These are phyloP conservation scores for Siphamia tubifer DNA, from an alignment of 2,113 vertebrate species.

Conservation along the genomic window DNA sequence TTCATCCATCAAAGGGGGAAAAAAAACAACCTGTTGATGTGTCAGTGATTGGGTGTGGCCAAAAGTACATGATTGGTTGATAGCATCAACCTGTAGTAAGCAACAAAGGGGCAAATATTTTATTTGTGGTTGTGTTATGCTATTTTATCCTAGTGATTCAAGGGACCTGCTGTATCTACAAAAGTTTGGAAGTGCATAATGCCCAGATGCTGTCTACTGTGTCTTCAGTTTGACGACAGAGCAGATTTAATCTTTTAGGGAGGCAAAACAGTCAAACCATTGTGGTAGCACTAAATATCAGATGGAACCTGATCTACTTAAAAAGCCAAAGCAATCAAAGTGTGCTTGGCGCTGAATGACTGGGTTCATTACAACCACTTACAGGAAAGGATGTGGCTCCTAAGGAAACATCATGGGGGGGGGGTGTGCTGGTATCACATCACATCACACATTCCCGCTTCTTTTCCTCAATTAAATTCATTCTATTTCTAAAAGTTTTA, in stretches of 20 bases:
- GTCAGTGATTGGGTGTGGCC: slow-evolving; percentile 20
- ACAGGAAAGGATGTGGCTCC: slow-evolving; percentile 55
- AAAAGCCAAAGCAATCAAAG: slow-evolving; percentile 54
- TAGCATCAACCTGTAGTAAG: background rate
- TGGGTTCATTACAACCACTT: slow-evolving; percentile 58
- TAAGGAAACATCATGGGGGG: slow-evolving; percentile 35
- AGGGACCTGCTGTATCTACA: too few species aligned
- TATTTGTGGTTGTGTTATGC: background rate
- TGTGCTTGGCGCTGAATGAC: slow-evolving; percentile 38
- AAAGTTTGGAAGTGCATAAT: background rate
- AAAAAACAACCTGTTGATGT: slow-evolving; percentile 2
- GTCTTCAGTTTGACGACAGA: background rate
- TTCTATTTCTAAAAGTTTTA: slow-evolving; percentile 16
- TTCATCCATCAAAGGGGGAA: background rate
- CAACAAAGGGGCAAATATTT: background rate
- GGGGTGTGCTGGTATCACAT: slow-evolving; percentile 39
- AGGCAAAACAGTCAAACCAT: slow-evolving; percentile 39
- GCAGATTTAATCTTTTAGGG: slow-evolving; percentile 8
- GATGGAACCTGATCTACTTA: slow-evolving; percentile 62
- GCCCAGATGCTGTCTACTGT: background rate
- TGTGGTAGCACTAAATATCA: slow-evolving; percentile 31
- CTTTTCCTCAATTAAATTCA: slow-evolving; percentile 22
- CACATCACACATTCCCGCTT: slow-evolving; percentile 40
- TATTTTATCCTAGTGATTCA: background rate
- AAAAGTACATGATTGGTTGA: background rate